Evolutionary conservation across 2,888 invertebrate genomes (phyloP).

Genomic region (Serripes groenlandicus): DNA sequence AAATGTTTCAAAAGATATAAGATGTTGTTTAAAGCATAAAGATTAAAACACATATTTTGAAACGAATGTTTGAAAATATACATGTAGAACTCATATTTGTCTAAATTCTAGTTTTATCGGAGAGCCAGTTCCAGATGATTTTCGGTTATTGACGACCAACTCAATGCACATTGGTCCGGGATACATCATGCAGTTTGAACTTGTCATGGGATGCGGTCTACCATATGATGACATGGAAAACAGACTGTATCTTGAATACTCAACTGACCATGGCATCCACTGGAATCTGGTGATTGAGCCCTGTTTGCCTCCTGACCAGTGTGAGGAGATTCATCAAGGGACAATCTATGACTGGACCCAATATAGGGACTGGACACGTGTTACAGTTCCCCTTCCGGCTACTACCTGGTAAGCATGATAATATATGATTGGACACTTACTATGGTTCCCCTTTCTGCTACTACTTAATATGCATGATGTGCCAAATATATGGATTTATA

Average conservation of each 20-base stretch:
- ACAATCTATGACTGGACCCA: conserved; percentile 85
- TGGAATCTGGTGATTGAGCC: conserved; percentile 85
- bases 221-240: conserved; percentile 77
- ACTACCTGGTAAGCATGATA: conserved; percentile 81
- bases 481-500: too few relatives aligned
- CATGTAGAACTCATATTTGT: too few relatives aligned
- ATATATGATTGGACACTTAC: neutral
- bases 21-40: too few relatives aligned
- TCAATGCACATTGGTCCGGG: conserved; percentile 86
- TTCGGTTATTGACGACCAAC: conserved; percentile 83
- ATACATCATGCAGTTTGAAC: conserved; percentile 86
- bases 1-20: too few relatives aligned
- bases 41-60: too few relatives aligned
- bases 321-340: conserved; percentile 83
- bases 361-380: conserved; percentile 84
- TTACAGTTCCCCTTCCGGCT: conserved; percentile 84
- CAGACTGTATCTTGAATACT: conserved; percentile 85
- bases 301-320: conserved; percentile 84
- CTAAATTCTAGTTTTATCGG: conserved; percentile 78
- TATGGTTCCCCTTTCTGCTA: neutral
- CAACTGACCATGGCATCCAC: conserved; percentile 86
- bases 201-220: conserved; percentile 86
- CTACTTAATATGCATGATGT: neutral
- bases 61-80: too few relatives aligned
- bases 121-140: conserved; percentile 70